Evolutionary conservation across 2,888 invertebrate species (phyloP).

Genomic region (Drosophila stalkeri): DNA sequence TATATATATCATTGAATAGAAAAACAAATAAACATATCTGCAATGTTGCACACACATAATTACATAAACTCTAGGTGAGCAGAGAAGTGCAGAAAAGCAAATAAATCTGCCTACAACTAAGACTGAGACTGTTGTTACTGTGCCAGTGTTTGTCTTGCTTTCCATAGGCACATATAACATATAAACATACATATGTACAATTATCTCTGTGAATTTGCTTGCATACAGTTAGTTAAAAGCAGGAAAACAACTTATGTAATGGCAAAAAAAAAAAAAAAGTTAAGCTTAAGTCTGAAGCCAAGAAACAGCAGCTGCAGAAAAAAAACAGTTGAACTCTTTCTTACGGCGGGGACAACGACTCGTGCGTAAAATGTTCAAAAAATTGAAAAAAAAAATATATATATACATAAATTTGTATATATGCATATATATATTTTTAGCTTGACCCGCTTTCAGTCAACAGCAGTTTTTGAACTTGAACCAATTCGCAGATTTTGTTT

Average conservation of each 20-base stretch:
- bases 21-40: neutral
- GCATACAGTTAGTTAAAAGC: slow-evolving; percentile 7
- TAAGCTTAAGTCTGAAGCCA: slow-evolving; percentile 3
- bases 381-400: neutral
- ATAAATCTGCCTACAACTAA: neutral
- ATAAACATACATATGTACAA: neutral
- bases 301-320: slow-evolving; percentile 2
- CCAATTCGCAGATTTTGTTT: slow-evolving; percentile 57
- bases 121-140: slow-evolving; percentile 1
- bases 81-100: neutral
- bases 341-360: slow-evolving; percentile 16
- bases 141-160: neutral
- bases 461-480: slow-evolving; percentile 72
- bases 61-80: neutral
- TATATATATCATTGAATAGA: too few relatives aligned
- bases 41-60: neutral
- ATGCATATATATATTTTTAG: neutral
- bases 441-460: slow-evolving; percentile 71
- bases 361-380: neutral
- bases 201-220: slow-evolving; percentile 1
- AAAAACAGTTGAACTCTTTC: slow-evolving; percentile 68
- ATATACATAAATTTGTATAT: neutral
- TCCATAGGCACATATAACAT: neutral
- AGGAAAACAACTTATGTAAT: slow-evolving; percentile 54
- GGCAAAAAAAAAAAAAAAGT: slow-evolving; percentile 4